Percentiles rank a stretch among this genome's conserved stretches.
Evolutionary conservation across 2,797 vertebrate species (phyloP).

Genomic region (Danio kyathit): DNA sequence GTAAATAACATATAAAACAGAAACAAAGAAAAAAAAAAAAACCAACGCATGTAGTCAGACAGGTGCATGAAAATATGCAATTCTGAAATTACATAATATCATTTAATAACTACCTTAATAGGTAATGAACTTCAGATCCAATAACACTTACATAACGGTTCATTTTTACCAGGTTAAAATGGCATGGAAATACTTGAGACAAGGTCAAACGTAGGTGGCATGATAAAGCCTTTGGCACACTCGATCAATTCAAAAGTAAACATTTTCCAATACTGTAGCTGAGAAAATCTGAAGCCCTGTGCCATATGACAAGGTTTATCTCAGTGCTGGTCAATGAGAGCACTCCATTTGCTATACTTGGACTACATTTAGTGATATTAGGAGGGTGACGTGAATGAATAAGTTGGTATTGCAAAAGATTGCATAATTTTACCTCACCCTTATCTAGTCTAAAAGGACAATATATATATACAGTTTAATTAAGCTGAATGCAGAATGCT

Average conservation of each 20-base stretch:
- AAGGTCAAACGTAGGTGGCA: neutral
- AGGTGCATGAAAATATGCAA: neutral
- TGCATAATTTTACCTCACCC: neutral
- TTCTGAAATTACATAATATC: conserved; percentile 14
- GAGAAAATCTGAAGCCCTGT: neutral
- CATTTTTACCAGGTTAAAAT: neutral
- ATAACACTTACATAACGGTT: neutral
- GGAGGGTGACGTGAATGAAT: neutral
- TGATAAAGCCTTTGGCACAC: neutral
- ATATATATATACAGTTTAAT: neutral
- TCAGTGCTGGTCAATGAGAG: neutral
- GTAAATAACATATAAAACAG: no score
- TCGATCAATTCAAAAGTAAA: neutral
- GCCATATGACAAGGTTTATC: neutral
- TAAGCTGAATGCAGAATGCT: neutral
- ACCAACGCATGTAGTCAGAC: neutral
- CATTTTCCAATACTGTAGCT: neutral
- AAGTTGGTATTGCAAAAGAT: neutral
- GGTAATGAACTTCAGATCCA: neutral
- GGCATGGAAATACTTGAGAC: neutral
- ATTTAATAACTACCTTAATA: neutral
- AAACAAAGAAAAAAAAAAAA: neutral
- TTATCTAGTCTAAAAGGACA: neutral
- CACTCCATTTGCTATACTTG: neutral
- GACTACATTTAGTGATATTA: neutral